phyloP scores from a whole-genome alignment of 2,888 invertebrate genomes.

The Herminia tarsipennalis region DNA sequence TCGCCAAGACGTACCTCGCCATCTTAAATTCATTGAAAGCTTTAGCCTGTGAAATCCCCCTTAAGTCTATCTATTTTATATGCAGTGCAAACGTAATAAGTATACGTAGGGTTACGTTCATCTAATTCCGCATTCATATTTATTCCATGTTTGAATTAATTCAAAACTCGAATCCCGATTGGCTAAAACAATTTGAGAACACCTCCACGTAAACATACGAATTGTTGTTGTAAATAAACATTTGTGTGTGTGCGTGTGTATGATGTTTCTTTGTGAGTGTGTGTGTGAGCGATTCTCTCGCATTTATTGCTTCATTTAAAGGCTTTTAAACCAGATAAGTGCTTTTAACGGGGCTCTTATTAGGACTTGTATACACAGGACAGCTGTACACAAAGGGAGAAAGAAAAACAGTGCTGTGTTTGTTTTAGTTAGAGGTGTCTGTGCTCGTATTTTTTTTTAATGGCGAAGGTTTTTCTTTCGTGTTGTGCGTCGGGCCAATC shows the following conservation, averaged over 20 bases:
- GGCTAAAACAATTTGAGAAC: constrained; percentile 33
- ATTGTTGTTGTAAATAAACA: constrained; percentile 43
- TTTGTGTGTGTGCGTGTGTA: constrained; percentile 39
- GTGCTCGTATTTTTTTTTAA: constrained; percentile 19
- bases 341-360: constrained; percentile 63
- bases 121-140: constrained; percentile 34
- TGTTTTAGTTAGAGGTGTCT: constrained; percentile 31
- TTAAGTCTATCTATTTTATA: constrained; percentile 5
- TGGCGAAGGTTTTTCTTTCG: constrained; percentile 18
- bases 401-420: constrained; percentile 25
- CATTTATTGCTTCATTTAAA: constrained; percentile 78
- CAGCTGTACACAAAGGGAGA: constrained; percentile 30
- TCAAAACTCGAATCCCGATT: constrained; percentile 24
- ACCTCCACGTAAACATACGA: constrained; percentile 30
- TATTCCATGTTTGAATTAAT: constrained; percentile 35
- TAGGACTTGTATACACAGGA: constrained; percentile 59
- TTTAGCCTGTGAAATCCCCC: constrained; percentile 2
- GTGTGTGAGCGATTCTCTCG: constrained; percentile 38
- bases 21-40: constrained; percentile 9
- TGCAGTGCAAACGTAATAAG: constrained; percentile 8
- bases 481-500: constrained; percentile 26
- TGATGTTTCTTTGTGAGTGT: constrained; percentile 44
- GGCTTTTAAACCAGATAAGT: constrained; percentile 74
- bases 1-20: background rate
- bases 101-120: background rate